These are phyloP conservation scores for Panurus biarmicus DNA, from an alignment of 2,113 vertebrate genomes.

Conservation along the genomic window DNA sequence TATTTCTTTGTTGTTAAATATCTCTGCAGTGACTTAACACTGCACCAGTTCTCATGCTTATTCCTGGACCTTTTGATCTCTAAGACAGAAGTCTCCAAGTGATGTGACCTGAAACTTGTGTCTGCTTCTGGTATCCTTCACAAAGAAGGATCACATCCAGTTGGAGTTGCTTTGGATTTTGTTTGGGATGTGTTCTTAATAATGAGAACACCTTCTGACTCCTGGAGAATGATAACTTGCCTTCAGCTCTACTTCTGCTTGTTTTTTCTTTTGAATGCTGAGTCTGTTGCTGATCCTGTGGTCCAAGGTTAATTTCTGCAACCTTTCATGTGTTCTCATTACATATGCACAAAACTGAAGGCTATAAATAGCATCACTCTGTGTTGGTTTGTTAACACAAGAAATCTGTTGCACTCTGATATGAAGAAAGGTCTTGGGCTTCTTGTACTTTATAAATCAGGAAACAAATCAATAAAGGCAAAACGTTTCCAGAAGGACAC, in stretches of 20 bases:
- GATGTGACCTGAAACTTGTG: not conserved
- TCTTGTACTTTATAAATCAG: not conserved
- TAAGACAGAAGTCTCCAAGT: not conserved
- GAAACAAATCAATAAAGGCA: not conserved
- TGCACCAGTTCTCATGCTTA: not conserved
- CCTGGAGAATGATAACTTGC: not conserved
- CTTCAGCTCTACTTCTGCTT: not conserved
- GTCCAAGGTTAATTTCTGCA: constrained; percentile 1
- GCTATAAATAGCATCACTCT: not conserved
- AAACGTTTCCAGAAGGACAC: not conserved
- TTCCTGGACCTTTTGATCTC: not conserved
- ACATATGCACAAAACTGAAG: not conserved
- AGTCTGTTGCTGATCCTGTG: not conserved
- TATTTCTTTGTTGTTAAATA: not conserved
- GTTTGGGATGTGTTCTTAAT: not conserved
- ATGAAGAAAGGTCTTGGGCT: not conserved
- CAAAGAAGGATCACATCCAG: accelerated
- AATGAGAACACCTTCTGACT: not conserved
- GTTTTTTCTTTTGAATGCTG: not conserved
- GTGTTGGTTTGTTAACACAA: not conserved
- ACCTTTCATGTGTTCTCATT: not conserved
- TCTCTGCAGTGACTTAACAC: not conserved
- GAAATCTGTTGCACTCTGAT: not conserved
- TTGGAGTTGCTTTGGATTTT: not conserved
- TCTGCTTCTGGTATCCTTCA: not conserved